These are phyloP conservation scores for Ammodytes dubius DNA, from an alignment of 2,113 vertebrate species.

Conservation along the genomic window DNA sequence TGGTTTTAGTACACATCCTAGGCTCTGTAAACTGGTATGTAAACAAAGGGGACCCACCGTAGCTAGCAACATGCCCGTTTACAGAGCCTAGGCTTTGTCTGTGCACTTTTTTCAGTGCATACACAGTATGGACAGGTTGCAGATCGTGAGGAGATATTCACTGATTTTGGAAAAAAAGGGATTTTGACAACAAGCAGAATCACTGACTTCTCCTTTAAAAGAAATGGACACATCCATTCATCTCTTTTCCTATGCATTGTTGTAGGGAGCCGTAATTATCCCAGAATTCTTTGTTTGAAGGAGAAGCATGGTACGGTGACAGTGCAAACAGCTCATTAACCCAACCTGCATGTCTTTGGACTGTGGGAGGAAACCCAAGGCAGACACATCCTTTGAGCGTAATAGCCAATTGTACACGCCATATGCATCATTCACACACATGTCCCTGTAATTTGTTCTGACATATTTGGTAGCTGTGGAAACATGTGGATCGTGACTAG, in stretches of 20 bases:
- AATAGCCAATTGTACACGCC: slow-evolving; percentile 45
- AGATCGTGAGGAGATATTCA: no score
- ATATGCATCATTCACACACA: slow-evolving; percentile 47
- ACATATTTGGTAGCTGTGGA: slow-evolving; percentile 57
- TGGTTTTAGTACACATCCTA: no score
- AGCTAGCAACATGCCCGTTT: no score
- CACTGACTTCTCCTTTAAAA: not conserved
- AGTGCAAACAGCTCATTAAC: slow-evolving; percentile 16
- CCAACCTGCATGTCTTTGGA: slow-evolving; percentile 33
- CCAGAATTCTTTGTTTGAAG: slow-evolving; percentile 12
- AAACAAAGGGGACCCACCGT: no score
- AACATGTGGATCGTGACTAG: slow-evolving; percentile 44
- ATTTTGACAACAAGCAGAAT: no score
- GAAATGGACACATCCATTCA: not conserved
- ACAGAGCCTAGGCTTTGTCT: no score
- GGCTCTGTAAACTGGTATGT: no score
- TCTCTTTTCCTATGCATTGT: not conserved
- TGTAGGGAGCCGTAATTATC: not conserved
- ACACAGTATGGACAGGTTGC: no score
- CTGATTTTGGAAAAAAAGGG: no score
- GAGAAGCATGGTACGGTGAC: not conserved
- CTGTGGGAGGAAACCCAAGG: slow-evolving; percentile 35
- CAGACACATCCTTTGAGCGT: slow-evolving; percentile 39
- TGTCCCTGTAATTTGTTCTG: slow-evolving; percentile 56
- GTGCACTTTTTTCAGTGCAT: no score